These are phyloP conservation scores for Labeo catla DNA, from an alignment of 2,113 vertebrate species.

Conservation along the genomic window DNA sequence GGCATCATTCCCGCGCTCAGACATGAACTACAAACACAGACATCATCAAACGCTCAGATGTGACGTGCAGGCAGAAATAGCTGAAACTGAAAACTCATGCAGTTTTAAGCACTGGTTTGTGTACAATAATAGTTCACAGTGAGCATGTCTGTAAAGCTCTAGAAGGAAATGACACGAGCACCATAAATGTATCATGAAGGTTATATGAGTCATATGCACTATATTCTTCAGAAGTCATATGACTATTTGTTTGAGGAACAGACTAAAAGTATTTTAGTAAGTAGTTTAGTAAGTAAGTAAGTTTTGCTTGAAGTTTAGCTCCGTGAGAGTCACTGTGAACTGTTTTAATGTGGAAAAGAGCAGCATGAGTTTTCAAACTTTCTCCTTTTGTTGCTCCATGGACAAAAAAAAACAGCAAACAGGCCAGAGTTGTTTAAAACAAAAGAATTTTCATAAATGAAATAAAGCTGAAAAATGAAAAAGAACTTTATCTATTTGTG, in stretches of 20 bases:
- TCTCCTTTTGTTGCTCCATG: neutral
- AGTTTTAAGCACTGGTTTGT: neutral
- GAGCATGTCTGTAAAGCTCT: neutral
- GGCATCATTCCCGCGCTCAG: constrained; percentile 78
- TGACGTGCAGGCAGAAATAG: neutral
- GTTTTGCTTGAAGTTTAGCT: no score
- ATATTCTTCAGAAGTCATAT: neutral
- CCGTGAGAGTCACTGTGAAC: neutral
- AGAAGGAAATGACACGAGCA: neutral
- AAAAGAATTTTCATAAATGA: neutral
- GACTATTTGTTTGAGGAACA: neutral
- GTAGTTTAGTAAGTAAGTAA: neutral
- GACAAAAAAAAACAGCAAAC: neutral
- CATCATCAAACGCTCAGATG: neutral
- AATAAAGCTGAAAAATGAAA: neutral
- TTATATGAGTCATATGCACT: neutral
- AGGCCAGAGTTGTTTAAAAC: neutral
- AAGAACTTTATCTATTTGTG: no score
- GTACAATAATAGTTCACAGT: neutral
- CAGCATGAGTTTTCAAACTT: neutral
- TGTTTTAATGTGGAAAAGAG: neutral
- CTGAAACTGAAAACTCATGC: neutral
- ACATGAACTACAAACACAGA: constrained; percentile 80
- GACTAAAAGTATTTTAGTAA: neutral
- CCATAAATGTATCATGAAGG: neutral